phyloP scores from a whole-genome alignment of 2,888 invertebrate genomes.

The Ichneumoninae sp. region DNA sequence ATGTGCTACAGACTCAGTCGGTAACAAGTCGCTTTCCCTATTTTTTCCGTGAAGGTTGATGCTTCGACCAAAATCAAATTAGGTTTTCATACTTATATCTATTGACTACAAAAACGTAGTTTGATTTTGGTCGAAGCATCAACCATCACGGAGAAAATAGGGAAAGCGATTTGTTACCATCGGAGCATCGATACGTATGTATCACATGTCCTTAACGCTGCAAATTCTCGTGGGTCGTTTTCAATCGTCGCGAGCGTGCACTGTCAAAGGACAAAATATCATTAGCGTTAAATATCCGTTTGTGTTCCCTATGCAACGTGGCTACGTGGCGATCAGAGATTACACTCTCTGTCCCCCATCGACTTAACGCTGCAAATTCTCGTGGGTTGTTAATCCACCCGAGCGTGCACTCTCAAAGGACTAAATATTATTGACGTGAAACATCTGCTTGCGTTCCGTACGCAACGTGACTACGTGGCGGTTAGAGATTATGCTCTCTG shows the following conservation, averaged over 20 bases:
- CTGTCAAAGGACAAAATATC: background rate
- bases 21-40: too few relatives aligned
- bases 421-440: background rate
- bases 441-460: background rate
- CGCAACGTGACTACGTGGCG: background rate
- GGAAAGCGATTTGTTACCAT: too few relatives aligned
- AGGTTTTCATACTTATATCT: too few relatives aligned
- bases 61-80: too few relatives aligned
- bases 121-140: too few relatives aligned
- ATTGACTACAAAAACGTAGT: too few relatives aligned
- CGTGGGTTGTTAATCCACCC: background rate
- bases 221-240: conserved; percentile 4
- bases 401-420: background rate
- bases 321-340: background rate
- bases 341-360: background rate
- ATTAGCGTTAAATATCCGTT: conserved; percentile 3
- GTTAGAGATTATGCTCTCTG: conserved; percentile 7
- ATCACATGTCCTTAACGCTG: too few relatives aligned
- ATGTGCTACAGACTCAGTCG: too few relatives aligned
- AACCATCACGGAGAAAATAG: too few relatives aligned
- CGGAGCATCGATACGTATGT: too few relatives aligned
- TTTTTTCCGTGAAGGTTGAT: too few relatives aligned
- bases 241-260: conserved; percentile 4
- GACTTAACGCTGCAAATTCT: background rate
- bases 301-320: background rate